Base-by-base conservation (phyloP, 2,113 vertebrate genomes). In the Orcinus orca region DNA sequence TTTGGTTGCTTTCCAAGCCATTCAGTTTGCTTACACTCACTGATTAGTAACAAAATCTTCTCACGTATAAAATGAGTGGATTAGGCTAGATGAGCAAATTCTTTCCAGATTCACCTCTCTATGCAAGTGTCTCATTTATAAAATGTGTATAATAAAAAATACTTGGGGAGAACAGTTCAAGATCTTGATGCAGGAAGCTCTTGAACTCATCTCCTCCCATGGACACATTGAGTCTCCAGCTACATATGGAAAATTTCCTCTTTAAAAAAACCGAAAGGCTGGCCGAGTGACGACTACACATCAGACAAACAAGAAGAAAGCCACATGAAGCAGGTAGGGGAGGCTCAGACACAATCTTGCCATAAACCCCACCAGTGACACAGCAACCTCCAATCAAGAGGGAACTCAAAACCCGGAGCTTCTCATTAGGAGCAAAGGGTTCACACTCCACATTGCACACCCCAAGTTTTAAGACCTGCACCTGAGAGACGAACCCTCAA, bases 1-100 rank as follows among this genome's bases (percentile, higher is more conserved):
- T 80, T 81, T 60, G 8, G 36, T 83, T 97, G 29, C 36, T 60
- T 85, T 60, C 5, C 12, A 95, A 44, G 65, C 53, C 53, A 87
- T 92, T 76, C 25, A 79, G 5, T 88, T 55, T 86, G 25, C 68
- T 65, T 83, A 60, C 41, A 88, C 33, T 55, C 60, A 58, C 29
- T 89, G 85, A 84, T 93, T 93, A 93, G 58, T 41, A 90, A 53
- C 71, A 76, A 88, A 92, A 93, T 4, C 95, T 31, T 68, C 50
- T 82, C 33, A 76, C 82, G 31, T 63, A 15, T 91, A 77, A 90
- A 14, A 70, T 63, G 29, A 93, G 21, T 74, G 8, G 70, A 41
- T 81, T 80, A 79, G 29, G 53, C 67, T 23, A 23, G 41, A 31
- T 73, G 55, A 76, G n/a, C 18, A 88, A 1, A 89, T 92, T 23